Evolutionary conservation across 1,140 invertebrate genomes (phyloP).

Genomic region (Sinella curviseta): DNA sequence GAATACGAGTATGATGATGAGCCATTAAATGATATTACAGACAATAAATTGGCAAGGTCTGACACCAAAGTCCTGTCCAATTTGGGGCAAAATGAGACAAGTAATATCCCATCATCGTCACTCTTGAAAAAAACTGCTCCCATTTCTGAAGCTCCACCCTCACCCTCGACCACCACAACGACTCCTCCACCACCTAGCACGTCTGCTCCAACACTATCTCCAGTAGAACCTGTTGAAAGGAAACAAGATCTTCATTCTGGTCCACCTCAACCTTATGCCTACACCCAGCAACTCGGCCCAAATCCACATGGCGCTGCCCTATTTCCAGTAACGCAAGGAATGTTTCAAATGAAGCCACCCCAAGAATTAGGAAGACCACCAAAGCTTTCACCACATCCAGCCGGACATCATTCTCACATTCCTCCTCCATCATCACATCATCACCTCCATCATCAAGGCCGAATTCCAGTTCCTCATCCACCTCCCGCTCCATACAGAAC

Average conservation of each 20-base stretch:
- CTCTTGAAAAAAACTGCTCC: not conserved
- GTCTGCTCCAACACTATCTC: not conserved
- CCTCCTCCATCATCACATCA: not conserved
- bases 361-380: not conserved
- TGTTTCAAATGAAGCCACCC: conserved; percentile 18
- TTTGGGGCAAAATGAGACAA: not conserved
- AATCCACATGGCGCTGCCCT: not conserved
- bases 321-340: conserved; percentile 16
- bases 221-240: not conserved
- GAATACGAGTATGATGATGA: conserved; percentile 17
- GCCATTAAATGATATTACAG: not conserved
- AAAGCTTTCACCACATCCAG: not conserved
- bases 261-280: not conserved
- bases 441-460: not conserved
- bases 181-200: conserved; percentile 5
- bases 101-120: not conserved
- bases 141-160: not conserved
- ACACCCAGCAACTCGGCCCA: not conserved
- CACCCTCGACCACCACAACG: not conserved
- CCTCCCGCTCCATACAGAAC: not conserved
- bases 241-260: not conserved
- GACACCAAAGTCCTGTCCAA: not conserved
- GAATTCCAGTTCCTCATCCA: not conserved
- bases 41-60: not conserved
- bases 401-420: conserved; percentile 3